phyloP scores from a whole-genome alignment of 1,140 invertebrate genomes.

The Drosophila insularis region DNA sequence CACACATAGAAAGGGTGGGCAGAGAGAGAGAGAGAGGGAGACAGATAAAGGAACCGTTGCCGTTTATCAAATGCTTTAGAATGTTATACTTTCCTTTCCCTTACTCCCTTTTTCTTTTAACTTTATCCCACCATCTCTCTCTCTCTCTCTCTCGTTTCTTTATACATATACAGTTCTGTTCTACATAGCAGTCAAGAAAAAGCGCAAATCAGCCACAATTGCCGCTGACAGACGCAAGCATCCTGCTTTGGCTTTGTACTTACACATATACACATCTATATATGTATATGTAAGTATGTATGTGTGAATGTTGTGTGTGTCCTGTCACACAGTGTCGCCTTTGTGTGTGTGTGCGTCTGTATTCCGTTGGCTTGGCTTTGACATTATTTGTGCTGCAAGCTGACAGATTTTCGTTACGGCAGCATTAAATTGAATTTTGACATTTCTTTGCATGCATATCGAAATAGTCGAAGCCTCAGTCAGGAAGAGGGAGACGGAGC shows the following conservation, averaged over 20 bases:
- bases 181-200: conserved; percentile 26
- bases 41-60: conserved; percentile 6
- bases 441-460: conserved; percentile 72
- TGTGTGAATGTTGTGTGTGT: conserved; percentile 5
- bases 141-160: background rate
- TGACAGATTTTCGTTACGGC: conserved; percentile 75
- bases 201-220: conserved; percentile 79
- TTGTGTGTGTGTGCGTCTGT: conserved; percentile 25
- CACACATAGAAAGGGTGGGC: too few relatives aligned
- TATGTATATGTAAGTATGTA: background rate
- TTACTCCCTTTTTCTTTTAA: conserved; percentile 22
- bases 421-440: conserved; percentile 80
- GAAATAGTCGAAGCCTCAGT: conserved; percentile 17
- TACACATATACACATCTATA: background rate
- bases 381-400: conserved; percentile 79
- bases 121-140: background rate
- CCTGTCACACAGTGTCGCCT: conserved; percentile 34
- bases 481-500: background rate
- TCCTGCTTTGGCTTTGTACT: conserved; percentile 60
- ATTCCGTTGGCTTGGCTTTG: conserved; percentile 60
- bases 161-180: background rate
- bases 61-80: conserved; percentile 72
- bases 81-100: conserved; percentile 38
- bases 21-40: background rate
- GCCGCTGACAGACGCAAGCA: conserved; percentile 75